phyloP scores from a whole-genome alignment of 2,888 invertebrate genomes.

The Falcaria lacertinaria region DNA sequence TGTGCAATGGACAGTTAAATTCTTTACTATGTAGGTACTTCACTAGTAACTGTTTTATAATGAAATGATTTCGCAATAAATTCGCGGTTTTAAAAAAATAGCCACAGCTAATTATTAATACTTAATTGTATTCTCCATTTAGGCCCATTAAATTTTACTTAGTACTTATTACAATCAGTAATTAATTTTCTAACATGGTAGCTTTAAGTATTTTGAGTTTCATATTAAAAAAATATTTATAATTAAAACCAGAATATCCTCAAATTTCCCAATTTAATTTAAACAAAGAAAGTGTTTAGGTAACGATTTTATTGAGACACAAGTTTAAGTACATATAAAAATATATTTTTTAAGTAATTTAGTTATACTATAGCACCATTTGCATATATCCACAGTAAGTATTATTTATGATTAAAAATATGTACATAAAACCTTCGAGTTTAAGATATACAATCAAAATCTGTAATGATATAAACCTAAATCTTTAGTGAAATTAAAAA shows the following conservation, averaged over 20 bases:
- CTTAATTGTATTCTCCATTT: neutral
- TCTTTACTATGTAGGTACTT: too few species aligned
- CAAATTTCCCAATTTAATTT: too few species aligned
- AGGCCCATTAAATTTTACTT: neutral
- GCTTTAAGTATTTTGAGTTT: too few species aligned
- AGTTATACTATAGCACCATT: slow-evolving; percentile 2
- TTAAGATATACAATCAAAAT: neutral
- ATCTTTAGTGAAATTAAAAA: neutral
- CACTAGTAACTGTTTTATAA: too few species aligned
- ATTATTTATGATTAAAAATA: neutral
- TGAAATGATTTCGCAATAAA: too few species aligned
- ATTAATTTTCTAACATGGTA: too few species aligned
- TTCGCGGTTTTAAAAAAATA: neutral
- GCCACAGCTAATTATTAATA: neutral
- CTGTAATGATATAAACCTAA: neutral
- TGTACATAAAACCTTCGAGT: neutral
- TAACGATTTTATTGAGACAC: neutral
- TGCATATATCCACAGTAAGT: neutral
- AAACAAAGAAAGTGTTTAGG: neutral
- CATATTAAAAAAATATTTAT: too few species aligned
- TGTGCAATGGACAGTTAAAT: too few species aligned
- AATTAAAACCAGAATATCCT: too few species aligned
- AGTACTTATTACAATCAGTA: too few species aligned
- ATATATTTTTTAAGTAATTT: slow-evolving; percentile 3
- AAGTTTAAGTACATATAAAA: slow-evolving; percentile 6